Base-by-base conservation (phyloP, 2,888 invertebrate genomes). In the Troilus luridus region DNA sequence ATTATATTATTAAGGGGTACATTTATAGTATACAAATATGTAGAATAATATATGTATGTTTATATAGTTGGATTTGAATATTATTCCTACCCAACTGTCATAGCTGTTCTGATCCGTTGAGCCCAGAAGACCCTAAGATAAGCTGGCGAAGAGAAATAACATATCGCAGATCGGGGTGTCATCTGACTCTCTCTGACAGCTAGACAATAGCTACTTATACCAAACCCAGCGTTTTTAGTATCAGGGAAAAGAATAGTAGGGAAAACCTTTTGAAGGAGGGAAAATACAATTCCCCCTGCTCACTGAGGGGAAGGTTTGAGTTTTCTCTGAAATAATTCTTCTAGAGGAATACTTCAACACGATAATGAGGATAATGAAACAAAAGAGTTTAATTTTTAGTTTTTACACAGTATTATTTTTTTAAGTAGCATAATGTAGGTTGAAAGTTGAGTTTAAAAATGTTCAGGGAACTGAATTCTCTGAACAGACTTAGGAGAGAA, bases 131-230 rank as follows among this genome's bases (percentile, higher is more conserved):
- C 72, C 24, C 41, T 41, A 6, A 27, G 72, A 27, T 77, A 77
- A 77, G 27, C 41, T 77, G 41, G 27, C 27, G 19, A 19, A 41
- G 14, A 41, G 72, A 77, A 77, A 19, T 77, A 27, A 77, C 17
- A 27, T 77, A 41, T 41, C 72, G 27, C 27, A 67, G 72, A 19
- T 19, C 72, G 17, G 8, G 7, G 17, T 27, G 72, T 77, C 72
- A 27, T 77, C 72, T 3, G 17, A 67, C 24, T 67, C 67, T n/a
- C 14, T 67, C 19, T 17, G 27, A 77, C 72, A 41, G 27, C 72
- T 41, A 17, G 27, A 77, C 72, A 77, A 77, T 41, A 77, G 72
- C 72, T 41, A 77, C 72, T 41, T 77, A n/a, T n/a, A n/a, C 72
- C 72, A 67, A 67, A 27, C 67, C 24, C 24, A 10, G 9, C 12